Evolutionary conservation across 2,888 invertebrate genomes (phyloP).

Genomic region (Eurois occulta): DNA sequence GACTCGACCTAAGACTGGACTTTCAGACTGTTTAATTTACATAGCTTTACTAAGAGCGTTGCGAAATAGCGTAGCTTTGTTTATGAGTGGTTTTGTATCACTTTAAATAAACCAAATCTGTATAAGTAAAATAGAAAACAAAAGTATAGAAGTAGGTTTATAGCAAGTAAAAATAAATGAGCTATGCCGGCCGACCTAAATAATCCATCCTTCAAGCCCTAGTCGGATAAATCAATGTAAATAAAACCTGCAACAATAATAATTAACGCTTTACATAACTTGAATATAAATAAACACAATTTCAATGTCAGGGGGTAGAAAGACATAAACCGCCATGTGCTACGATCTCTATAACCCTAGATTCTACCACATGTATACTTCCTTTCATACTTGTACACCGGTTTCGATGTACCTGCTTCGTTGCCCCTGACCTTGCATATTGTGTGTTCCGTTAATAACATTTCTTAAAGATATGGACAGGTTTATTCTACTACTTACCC

Average conservation of each 20-base stretch:
- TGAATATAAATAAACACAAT: conserved; percentile 20
- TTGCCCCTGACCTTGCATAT: conserved; percentile 28
- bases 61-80: background rate
- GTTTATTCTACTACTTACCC: conserved; percentile 12
- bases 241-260: background rate
- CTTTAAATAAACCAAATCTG: no score
- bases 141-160: no score
- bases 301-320: conserved; percentile 16
- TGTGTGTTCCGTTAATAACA: conserved; percentile 15
- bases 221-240: background rate
- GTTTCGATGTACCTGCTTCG: conserved; percentile 35
- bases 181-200: background rate
- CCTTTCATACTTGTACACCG: conserved; percentile 12
- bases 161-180: no score
- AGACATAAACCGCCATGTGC: conserved; percentile 5
- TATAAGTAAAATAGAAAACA: no score
- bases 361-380: background rate
- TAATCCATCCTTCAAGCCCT: background rate
- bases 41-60: background rate
- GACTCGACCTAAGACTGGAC: background rate
- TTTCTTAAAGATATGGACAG: conserved; percentile 3
- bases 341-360: background rate
- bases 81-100: background rate
- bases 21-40: background rate
- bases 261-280: background rate